Evolutionary conservation across 2,113 vertebrate species (phyloP).

Genomic region (Colaptes auratus): DNA sequence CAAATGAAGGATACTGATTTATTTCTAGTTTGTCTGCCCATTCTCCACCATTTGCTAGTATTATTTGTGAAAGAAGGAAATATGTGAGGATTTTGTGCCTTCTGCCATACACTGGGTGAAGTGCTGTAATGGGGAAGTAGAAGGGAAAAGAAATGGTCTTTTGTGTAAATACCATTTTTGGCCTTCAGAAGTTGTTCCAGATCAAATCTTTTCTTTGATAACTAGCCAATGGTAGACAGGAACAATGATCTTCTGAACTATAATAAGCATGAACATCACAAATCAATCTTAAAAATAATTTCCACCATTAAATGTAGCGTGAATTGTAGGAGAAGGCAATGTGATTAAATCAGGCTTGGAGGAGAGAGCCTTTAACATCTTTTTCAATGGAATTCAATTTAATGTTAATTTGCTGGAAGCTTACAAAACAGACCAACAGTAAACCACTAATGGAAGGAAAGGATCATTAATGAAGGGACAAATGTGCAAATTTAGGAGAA

Average conservation of each 20-base stretch:
- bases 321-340: neutral
- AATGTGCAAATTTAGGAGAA: neutral
- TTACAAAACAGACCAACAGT: neutral
- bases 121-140: neutral
- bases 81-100: neutral
- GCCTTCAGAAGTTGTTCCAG: constrained; percentile 5
- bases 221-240: neutral
- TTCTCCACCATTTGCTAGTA: neutral
- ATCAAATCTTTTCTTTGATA: neutral
- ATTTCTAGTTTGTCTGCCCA: neutral
- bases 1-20: neutral
- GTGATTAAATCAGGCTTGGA: neutral
- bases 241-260: neutral
- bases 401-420: constrained; percentile 10
- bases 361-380: neutral
- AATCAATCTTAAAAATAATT: constrained; percentile 16
- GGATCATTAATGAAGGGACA: neutral
- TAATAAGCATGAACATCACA: neutral
- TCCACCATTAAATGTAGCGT: neutral
- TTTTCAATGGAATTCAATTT: neutral
- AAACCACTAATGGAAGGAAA: neutral
- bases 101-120: neutral
- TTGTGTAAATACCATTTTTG: neutral
- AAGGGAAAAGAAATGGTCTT: neutral
- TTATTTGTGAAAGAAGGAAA: neutral